Evolutionary conservation across 2,113 vertebrate genomes (phyloP).

Genomic region (Pachyramphus minor): DNA sequence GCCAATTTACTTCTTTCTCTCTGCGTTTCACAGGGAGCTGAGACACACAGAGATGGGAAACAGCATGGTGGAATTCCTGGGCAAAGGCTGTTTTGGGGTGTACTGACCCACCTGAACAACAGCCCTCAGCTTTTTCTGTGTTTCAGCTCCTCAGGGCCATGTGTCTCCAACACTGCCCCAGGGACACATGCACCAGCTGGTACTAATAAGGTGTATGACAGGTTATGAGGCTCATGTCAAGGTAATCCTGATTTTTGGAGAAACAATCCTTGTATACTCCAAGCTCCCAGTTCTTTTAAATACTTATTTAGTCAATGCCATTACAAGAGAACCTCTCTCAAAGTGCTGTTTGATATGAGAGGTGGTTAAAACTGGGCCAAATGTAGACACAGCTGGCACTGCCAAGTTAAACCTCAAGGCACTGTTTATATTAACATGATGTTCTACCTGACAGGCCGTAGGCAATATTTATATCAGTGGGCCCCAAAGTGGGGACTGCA

Average conservation of each 20-base stretch:
- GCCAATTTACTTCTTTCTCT: background rate
- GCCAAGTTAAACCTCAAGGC: background rate
- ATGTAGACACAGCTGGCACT: background rate
- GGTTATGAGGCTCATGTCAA: background rate
- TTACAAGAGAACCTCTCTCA: background rate
- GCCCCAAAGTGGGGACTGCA: background rate
- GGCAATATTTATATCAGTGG: conserved; percentile 15
- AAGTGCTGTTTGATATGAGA: background rate
- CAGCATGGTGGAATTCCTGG: background rate
- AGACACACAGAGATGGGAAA: background rate
- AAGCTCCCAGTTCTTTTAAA: background rate
- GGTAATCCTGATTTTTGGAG: background rate
- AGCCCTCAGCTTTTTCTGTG: background rate
- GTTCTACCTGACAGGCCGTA: background rate
- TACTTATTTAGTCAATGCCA: background rate
- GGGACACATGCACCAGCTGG: background rate
- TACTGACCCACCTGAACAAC: background rate
- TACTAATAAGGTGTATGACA: background rate
- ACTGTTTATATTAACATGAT: background rate
- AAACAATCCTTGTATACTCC: background rate
- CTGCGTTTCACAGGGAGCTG: background rate
- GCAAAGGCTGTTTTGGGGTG: background rate
- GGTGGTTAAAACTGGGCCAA: background rate
- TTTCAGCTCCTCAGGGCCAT: background rate
- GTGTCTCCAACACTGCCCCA: background rate